Evolutionary conservation across 2,797 vertebrate genomes (phyloP).

Genomic region (Syndactyla subalaris): DNA sequence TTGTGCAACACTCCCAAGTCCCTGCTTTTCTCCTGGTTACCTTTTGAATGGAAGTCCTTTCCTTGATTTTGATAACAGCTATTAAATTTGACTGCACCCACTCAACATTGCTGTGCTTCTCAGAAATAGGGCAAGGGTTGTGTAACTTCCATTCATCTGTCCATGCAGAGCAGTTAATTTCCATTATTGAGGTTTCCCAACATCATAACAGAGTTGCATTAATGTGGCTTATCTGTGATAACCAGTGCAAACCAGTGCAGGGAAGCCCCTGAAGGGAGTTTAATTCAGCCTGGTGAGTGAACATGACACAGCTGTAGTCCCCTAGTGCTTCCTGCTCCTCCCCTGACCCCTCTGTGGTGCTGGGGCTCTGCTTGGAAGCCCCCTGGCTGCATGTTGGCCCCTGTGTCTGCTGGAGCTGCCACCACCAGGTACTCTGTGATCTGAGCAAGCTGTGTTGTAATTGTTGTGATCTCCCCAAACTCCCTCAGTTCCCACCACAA

Average conservation of each 20-base stretch:
- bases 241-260: conserved; percentile 45
- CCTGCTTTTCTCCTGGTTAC: not conserved
- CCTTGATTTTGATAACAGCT: conserved; percentile 43
- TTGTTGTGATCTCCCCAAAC: not conserved
- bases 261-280: not conserved
- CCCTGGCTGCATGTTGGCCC: not conserved
- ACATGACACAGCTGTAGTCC: not conserved
- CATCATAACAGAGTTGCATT: conserved; percentile 20
- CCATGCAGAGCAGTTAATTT: conserved; percentile 32
- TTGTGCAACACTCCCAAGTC: conserved; percentile 21
- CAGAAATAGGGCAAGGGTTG: not conserved
- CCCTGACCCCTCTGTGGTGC: not conserved
- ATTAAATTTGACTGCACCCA: conserved; percentile 19
- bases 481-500: not conserved
- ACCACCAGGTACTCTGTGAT: not conserved
- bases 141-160: conserved; percentile 42
- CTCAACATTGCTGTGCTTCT: not conserved
- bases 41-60: conserved; percentile 20
- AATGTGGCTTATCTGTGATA: conserved; percentile 57
- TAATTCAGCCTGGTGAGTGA: conserved; percentile 15
- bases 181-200: conserved; percentile 59
- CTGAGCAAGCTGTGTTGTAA: not conserved
- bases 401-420: not conserved
- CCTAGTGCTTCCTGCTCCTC: not conserved
- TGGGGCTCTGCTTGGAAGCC: not conserved